Conservation (phyloP, 2,113 vertebrate species). For the Physeter macrocephalus region DNA sequence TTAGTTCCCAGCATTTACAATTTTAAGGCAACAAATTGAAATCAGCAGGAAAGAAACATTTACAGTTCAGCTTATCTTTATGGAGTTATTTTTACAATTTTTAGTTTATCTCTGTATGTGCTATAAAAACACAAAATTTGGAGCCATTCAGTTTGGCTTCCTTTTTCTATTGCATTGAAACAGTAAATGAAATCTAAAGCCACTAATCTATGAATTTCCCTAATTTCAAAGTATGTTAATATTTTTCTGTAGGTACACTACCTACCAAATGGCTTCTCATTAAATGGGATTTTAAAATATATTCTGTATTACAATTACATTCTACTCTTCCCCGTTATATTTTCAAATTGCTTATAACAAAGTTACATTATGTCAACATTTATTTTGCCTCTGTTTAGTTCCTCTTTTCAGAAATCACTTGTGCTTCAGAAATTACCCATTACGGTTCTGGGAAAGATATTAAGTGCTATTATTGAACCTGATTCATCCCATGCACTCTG, state of each 20-base stretch:
- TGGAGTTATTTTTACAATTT: constrained; percentile 7
- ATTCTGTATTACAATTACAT: constrained; percentile 47
- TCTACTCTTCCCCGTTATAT: constrained; percentile 38
- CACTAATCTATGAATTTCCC: constrained; percentile 9
- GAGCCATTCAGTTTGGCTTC: not conserved
- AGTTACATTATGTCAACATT: constrained; percentile 31
- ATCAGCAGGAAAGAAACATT: constrained; percentile 41
- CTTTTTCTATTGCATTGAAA: not conserved
- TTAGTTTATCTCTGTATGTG: not conserved
- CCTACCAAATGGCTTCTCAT: constrained; percentile 3
- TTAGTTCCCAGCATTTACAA: not conserved
- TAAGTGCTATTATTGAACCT: constrained; percentile 43
- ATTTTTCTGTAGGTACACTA: not conserved
- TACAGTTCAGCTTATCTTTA: constrained; percentile 36
- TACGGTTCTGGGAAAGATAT: constrained; percentile 26
- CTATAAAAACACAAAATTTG: not conserved
- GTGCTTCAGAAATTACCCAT: constrained; percentile 15
- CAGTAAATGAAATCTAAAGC: not conserved
- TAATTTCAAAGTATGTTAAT: constrained; percentile 15
- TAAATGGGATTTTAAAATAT: not conserved
- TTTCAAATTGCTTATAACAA: constrained; percentile 8
- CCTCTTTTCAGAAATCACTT: constrained; percentile 47
- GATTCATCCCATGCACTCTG: not conserved
- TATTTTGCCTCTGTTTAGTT: constrained; percentile 44
- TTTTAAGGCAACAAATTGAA: constrained; percentile 61